phyloP scores from a whole-genome alignment of 2,113 vertebrate genomes.

The Ictalurus furcatus region DNA sequence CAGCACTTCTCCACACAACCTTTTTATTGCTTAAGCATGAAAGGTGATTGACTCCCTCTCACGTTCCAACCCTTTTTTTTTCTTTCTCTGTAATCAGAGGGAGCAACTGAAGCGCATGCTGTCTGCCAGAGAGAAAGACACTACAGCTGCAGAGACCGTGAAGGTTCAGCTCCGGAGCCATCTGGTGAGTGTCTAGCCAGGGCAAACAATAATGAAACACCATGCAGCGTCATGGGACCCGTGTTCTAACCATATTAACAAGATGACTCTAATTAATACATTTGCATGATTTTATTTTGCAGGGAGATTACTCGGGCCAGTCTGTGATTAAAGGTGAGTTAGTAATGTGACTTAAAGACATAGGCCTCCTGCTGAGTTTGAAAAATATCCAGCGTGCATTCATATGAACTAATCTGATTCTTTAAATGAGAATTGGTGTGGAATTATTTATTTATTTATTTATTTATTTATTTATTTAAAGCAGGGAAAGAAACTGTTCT shows the following conservation, averaged over 20 bases:
- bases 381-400: not conserved
- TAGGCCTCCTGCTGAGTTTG: not conserved
- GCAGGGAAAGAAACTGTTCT: slow-evolving; percentile 88
- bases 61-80: not conserved
- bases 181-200: slow-evolving; percentile 74
- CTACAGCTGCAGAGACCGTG: slow-evolving; percentile 82
- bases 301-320: slow-evolving; percentile 77
- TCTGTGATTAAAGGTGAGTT: slow-evolving; percentile 77
- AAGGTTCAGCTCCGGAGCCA: slow-evolving; percentile 85
- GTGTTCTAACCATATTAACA: slow-evolving; percentile 8
- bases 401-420: not conserved
- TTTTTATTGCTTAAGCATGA: not conserved
- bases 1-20: too few species aligned
- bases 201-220: slow-evolving; percentile 11
- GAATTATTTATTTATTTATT: not conserved
- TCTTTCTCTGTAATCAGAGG: slow-evolving; percentile 68
- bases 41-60: not conserved
- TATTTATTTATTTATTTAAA: slow-evolving; percentile 16
- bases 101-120: slow-evolving; percentile 85
- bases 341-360: not conserved
- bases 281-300: slow-evolving; percentile 53
- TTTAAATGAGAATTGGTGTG: not conserved
- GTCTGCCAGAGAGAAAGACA: slow-evolving; percentile 80
- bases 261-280: slow-evolving; percentile 32
- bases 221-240: slow-evolving; percentile 8